Conservation (phyloP, 2,888 invertebrate genomes). For the Mimas tiliae region DNA sequence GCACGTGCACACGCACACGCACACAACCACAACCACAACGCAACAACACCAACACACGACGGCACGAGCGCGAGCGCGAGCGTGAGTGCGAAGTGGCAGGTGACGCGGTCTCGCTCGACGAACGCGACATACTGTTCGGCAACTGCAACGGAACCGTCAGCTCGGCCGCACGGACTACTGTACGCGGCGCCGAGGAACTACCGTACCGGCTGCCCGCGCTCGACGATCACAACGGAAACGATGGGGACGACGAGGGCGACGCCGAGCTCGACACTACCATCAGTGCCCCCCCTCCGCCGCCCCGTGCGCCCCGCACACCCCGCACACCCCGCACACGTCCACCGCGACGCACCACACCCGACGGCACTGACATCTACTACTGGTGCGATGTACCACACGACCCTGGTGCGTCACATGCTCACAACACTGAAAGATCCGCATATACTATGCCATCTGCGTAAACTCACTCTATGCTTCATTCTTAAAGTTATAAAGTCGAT, state of each 20-base stretch:
- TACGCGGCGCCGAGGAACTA: conserved; percentile 84
- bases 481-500: not conserved
- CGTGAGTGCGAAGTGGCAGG: conserved; percentile 84
- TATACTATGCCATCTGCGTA: not conserved
- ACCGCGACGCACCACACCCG: conserved; percentile 91
- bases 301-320: conserved; percentile 72
- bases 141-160: conserved; percentile 31
- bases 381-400: conserved; percentile 91
- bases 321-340: conserved; percentile 71
- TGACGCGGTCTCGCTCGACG: conserved; percentile 76
- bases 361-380: conserved; percentile 94
- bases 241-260: conserved; percentile 58
- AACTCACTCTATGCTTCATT: not conserved
- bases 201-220: conserved; percentile 74
- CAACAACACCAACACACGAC: conserved; percentile 50
- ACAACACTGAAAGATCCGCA: not conserved
- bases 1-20: conserved; percentile 43
- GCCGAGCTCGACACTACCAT: conserved; percentile 50
- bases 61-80: conserved; percentile 57
- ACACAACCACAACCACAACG: conserved; percentile 50
- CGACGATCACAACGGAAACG: conserved; percentile 45
- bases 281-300: conserved; percentile 58
- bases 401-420: conserved; percentile 66
- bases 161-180: conserved; percentile 35
- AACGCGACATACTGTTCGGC: conserved; percentile 34